phyloP scores from a whole-genome alignment of 2,797 vertebrate genomes.

The Sternotherus odoratus region DNA sequence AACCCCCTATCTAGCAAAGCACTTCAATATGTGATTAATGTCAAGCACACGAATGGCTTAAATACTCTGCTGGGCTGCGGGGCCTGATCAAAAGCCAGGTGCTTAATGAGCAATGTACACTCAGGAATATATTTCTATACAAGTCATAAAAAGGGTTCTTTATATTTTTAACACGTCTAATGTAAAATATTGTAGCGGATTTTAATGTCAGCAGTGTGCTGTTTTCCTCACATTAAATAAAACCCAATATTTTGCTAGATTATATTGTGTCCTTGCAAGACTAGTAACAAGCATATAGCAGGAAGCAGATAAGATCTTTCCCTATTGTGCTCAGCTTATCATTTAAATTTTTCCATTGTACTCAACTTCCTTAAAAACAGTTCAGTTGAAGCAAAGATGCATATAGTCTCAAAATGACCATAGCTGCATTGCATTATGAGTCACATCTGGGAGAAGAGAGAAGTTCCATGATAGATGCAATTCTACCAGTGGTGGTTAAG shows the following conservation, averaged over 20 bases:
- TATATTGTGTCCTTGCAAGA: not conserved
- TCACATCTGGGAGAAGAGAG: not conserved
- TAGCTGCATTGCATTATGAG: not conserved
- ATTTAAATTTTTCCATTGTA: constrained; percentile 2
- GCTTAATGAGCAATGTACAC: not conserved
- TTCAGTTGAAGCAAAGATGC: not conserved
- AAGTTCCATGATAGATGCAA: not conserved
- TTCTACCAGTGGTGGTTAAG: not conserved
- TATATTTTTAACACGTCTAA: not conserved
- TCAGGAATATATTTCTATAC: not conserved
- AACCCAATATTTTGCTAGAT: not conserved
- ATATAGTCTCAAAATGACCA: not conserved
- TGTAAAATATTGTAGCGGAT: not conserved
- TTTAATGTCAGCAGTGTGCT: not conserved
- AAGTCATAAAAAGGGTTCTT: not conserved
- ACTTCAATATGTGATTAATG: accelerated
- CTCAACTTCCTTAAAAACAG: constrained; percentile 23
- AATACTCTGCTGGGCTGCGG: not conserved
- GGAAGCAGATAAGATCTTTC: not conserved
- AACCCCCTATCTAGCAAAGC: not conserved
- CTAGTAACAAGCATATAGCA: not conserved
- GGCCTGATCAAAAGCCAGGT: not conserved
- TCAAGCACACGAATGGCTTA: not conserved
- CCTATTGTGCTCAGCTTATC: not conserved
- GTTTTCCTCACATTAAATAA: not conserved